Evolutionary conservation across 2,797 vertebrate species (phyloP).

Genomic region (Fundulus diaphanus): DNA sequence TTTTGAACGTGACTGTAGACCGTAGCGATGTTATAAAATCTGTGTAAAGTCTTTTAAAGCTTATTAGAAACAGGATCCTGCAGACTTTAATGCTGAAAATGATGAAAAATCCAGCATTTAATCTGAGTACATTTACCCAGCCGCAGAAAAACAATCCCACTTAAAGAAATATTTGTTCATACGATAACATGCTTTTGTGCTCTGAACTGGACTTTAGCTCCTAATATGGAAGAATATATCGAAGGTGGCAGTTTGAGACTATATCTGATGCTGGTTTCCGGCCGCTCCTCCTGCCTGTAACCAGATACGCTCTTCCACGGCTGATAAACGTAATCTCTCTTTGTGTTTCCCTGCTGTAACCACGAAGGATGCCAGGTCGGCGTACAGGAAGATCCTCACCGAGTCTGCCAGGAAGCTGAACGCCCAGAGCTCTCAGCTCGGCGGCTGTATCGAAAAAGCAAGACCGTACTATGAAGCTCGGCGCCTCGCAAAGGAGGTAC

Average conservation of each 20-base stretch:
- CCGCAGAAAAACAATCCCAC: no score
- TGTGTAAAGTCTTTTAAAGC: no score
- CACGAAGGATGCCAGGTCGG: conserved; percentile 89
- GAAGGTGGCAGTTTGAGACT: background rate
- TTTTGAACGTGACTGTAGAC: no score
- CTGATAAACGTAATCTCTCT: conserved; percentile 45
- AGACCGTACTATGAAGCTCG: conserved; percentile 94
- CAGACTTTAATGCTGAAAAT: no score
- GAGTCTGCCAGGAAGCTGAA: conserved; percentile 93
- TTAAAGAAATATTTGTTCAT: no score
- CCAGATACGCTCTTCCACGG: conserved; percentile 26
- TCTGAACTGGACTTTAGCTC: no score
- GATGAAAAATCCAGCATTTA: no score
- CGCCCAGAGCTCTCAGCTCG: conserved; percentile 89
- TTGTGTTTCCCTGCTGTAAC: conserved; percentile 29
- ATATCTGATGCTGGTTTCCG: conserved; percentile 11
- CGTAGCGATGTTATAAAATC: no score
- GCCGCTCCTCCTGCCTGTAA: conserved; percentile 19
- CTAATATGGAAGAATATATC: conserved; percentile 23
- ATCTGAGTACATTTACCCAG: no score
- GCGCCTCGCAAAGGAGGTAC: conserved; percentile 91
- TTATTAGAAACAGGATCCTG: no score
- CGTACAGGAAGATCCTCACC: conserved; percentile 91
- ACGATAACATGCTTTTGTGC: no score
- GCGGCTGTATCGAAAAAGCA: conserved; percentile 92